A percentile compares a stretch with the other conserved stretches of the same genome.
Evolutionary conservation across 2,797 vertebrate species (phyloP).

Genomic region (Petrocephalus schoutedeni): DNA sequence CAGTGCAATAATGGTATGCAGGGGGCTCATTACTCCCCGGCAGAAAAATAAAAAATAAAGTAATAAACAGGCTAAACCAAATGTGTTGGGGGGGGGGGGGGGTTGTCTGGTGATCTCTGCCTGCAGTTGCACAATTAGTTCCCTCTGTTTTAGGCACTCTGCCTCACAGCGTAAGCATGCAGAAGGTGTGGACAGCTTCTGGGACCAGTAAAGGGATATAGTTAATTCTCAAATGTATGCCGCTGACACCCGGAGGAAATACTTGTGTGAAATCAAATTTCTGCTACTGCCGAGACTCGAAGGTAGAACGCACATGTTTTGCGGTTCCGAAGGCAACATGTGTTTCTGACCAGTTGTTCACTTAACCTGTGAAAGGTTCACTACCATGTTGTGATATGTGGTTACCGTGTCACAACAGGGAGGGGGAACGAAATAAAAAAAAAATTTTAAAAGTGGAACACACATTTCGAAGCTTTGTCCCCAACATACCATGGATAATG

Average conservation of each 20-base stretch:
- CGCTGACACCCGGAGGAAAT: background rate
- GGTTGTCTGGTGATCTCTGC: background rate
- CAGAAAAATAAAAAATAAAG: conserved; percentile 10
- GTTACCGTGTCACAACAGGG: background rate
- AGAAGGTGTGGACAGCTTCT: background rate
- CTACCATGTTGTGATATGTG: background rate
- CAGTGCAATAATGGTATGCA: background rate
- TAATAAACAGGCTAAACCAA: background rate
- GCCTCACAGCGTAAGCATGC: background rate
- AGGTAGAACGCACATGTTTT: conserved; percentile 10
- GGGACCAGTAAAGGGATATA: background rate
- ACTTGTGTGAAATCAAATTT: conserved; percentile 5
- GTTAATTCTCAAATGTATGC: conserved; percentile 8
- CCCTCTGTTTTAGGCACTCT: background rate
- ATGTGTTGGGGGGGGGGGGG: background rate
- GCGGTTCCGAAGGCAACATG: conserved; percentile 22
- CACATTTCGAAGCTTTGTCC: background rate
- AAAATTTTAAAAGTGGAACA: background rate
- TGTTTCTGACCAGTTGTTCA: conserved; percentile 21
- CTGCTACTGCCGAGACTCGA: background rate
- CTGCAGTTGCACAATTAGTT: background rate
- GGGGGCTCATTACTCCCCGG: background rate
- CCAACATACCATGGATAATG: background rate
- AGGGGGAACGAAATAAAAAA: background rate
- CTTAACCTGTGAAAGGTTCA: conserved; percentile 2